Conservation (phyloP, 1,140 invertebrate species). For the Microplitis demolitor region DNA sequence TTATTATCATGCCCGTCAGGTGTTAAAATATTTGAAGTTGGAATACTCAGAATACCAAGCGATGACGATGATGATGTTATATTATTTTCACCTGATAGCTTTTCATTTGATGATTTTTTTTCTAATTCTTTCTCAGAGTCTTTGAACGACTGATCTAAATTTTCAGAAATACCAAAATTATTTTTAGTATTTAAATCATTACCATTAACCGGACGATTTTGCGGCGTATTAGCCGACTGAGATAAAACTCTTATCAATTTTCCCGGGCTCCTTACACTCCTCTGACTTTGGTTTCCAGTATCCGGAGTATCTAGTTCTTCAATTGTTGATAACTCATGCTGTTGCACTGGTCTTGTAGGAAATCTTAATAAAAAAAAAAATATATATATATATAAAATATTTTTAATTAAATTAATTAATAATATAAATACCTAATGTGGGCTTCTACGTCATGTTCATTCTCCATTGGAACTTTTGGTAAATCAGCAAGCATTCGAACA, state of each 20-base stretch:
- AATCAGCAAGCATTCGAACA: constrained; percentile 40
- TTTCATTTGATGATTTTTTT: too few relatives aligned
- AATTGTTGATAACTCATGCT: constrained; percentile 69
- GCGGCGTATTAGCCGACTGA: background rate
- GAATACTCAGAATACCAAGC: background rate
- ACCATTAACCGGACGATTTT: background rate
- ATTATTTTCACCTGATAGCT: too few relatives aligned
- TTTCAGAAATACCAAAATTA: too few relatives aligned
- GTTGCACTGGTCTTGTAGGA: constrained; percentile 46
- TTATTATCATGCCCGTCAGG: background rate
- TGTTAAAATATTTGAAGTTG: background rate
- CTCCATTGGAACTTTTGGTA: constrained; percentile 39
- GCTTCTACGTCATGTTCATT: constrained; percentile 1
- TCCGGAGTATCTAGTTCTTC: constrained; percentile 68
- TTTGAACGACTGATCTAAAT: too few relatives aligned
- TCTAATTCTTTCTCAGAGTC: too few relatives aligned
- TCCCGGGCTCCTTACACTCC: constrained; percentile 32
- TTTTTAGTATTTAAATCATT: background rate
- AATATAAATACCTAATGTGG: background rate
- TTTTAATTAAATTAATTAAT: background rate
- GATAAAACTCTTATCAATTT: constrained; percentile 21
- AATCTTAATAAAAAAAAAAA: constrained; percentile 33
- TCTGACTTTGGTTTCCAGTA: constrained; percentile 45
- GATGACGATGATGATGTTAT: too few relatives aligned
- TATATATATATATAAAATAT: background rate